Evolutionary conservation across 2,888 invertebrate genomes (phyloP), one percentile per base, ranked within the genome.

Genomic region (Nomada fabriciana): DNA sequence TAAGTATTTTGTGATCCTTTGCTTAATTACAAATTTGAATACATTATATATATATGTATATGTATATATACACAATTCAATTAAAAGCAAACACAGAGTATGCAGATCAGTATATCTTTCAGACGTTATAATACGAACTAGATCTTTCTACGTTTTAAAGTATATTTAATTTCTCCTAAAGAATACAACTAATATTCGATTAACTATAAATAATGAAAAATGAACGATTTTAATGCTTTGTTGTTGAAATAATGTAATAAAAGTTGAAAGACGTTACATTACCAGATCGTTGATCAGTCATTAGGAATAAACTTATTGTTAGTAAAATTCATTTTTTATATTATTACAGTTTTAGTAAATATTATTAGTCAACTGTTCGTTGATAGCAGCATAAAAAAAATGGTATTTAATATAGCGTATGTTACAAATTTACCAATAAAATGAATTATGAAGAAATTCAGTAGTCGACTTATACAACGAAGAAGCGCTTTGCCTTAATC

Each of bases 401-500:
- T 69, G 55, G 63, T 57, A 64, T n/a, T 55, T 83, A 71, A 18
- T 61, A 15, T 50, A 72, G 13, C 29, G 50, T 47, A 57, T 23
- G 5, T 61, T 71, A 57, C 43, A 64, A 55, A 77, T 90, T 94
- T 90, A 94, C 94, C 94, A 94, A 67, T 94, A 94, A 86, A 94
- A 94, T 18, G 94, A 94, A 88, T 90, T 94, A 74, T 91, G 90
- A 42, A 94, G 88, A 84, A 94, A 94, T 89, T 93, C 93, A 11
- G 94, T 78, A 7, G 94, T 94, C 3, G 92, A 93, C 89, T 93
- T 94, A 68, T 94, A 94, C 57, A 94, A 81, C 2, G 93, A 86
- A 7, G 94, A 93, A 75, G 94, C 94, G 78, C 93, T 93, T 88
- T 94, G 93, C 70, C 92, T 91, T 71, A 94, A 86, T 20, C 94